A percentile compares a stretch with the other conserved stretches of the same genome.
phyloP scores from a whole-genome alignment of 2,888 invertebrate species.

The Axea sp. region DNA sequence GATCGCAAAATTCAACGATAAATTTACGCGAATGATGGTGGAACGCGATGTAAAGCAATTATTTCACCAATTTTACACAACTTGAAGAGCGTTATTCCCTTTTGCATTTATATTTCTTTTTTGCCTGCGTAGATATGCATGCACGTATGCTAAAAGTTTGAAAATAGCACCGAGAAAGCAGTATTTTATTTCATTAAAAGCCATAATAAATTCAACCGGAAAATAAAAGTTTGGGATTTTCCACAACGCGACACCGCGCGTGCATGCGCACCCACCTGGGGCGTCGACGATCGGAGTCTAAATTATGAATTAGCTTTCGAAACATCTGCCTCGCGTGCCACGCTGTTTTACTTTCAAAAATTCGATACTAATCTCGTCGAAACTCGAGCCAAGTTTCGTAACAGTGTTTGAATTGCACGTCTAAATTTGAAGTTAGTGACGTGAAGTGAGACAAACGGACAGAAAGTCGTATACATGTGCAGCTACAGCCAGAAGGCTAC shows the following conservation, averaged over 20 bases:
- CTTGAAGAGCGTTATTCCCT: too few relatives aligned
- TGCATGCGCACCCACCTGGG: background rate
- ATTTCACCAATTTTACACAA: slow-evolving; percentile 21
- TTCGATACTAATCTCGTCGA: slow-evolving; percentile 50
- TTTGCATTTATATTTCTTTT: slow-evolving; percentile 1
- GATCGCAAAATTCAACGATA: too few relatives aligned
- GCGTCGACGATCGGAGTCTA: slow-evolving; percentile 6
- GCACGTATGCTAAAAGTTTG: background rate
- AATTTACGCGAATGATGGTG: too few relatives aligned
- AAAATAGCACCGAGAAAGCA: background rate
- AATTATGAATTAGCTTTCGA: slow-evolving; percentile 31
- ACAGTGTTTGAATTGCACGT: slow-evolving; percentile 44
- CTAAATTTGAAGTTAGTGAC: slow-evolving; percentile 47
- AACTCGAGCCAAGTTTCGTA: slow-evolving; percentile 38
- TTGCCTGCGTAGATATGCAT: too few relatives aligned
- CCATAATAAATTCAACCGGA: slow-evolving; percentile 29
- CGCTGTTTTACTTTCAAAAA: slow-evolving; percentile 42
- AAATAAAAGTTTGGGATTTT: slow-evolving; percentile 44
- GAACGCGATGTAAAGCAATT: slow-evolving; percentile 15
- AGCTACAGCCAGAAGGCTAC: slow-evolving; percentile 42
- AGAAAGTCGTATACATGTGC: background rate
- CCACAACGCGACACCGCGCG: too few relatives aligned
- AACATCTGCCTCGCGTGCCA: slow-evolving; percentile 37
- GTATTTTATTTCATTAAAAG: slow-evolving; percentile 50
- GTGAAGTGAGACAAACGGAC: slow-evolving; percentile 25